These are phyloP conservation scores for Geotrypetes seraphini DNA, from an alignment of 2,797 vertebrate genomes.

Conservation along the genomic window DNA sequence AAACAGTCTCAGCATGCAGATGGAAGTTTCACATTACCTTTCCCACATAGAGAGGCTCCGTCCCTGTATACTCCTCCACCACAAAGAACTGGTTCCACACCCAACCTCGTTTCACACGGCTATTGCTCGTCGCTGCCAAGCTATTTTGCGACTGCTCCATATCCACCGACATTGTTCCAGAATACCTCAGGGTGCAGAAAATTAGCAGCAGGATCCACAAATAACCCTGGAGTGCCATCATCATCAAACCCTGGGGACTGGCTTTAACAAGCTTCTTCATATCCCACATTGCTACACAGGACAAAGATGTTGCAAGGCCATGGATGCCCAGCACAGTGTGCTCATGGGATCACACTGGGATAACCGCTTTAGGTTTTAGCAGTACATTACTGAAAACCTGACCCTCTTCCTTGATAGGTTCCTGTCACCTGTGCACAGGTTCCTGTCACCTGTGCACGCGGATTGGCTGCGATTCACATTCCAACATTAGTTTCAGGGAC, in stretches of 20 bases:
- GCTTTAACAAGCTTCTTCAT: too few relatives aligned
- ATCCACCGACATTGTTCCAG: constrained; percentile 19
- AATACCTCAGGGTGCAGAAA: constrained; percentile 29
- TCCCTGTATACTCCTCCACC: constrained; percentile 96
- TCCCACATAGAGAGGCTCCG: constrained; percentile 90
- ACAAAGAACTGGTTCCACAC: constrained; percentile 99
- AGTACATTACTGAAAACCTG: background rate
- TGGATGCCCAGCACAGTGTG: constrained; percentile 22
- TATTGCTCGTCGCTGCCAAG: constrained; percentile 51
- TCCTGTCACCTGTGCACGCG: rapidly evolving
- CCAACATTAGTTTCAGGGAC: too few relatives aligned
- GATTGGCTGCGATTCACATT: too few relatives aligned
- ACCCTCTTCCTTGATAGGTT: background rate
- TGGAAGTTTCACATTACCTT: constrained; percentile 65
- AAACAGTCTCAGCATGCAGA: too few relatives aligned
- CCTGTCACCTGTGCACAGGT: constrained; percentile 2
- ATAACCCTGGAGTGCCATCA: constrained; percentile 13
- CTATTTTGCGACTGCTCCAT: constrained; percentile 32
- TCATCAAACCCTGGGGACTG: constrained; percentile 12
- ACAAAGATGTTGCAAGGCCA: constrained; percentile 12
- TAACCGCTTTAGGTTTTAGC: constrained; percentile 27
- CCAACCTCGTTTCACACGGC: constrained; percentile 93
- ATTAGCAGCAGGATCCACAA: constrained; percentile 37
- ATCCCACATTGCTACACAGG: too few relatives aligned
- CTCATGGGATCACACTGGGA: background rate